A percentile compares a stretch with the other conserved stretches of the same genome.
Conservation (phyloP, 2,113 vertebrate genomes). For the Periophthalmus modestus region DNA sequence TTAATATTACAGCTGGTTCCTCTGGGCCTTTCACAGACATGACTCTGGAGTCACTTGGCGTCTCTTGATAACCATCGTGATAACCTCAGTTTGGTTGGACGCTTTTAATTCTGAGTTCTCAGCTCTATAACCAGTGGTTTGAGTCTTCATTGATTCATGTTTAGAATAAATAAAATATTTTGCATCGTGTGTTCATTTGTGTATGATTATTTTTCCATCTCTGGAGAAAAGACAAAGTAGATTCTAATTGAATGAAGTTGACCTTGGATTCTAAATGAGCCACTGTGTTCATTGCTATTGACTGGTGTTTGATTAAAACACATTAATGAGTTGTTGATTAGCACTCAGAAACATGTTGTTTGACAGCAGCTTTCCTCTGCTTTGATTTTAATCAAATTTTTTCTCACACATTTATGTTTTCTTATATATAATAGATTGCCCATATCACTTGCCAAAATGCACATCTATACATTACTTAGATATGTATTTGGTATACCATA, state of each 20-base stretch:
- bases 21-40: constrained; percentile 52
- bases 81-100: constrained; percentile 9
- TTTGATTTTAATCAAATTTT: background rate
- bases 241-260: constrained; percentile 45
- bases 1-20: constrained; percentile 71
- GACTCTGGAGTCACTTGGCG: constrained; percentile 9
- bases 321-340: constrained; percentile 67
- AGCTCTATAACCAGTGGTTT: background rate
- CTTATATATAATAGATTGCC: background rate
- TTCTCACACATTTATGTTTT: constrained; percentile 10
- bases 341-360: constrained; percentile 47
- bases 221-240: constrained; percentile 22
- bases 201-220: constrained; percentile 22
- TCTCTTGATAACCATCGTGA: background rate
- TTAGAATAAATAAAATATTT: background rate
- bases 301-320: constrained; percentile 65
- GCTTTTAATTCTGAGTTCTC: background rate
- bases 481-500: background rate
- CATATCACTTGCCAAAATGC: background rate
- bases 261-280: constrained; percentile 62
- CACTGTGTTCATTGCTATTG: constrained; percentile 60
- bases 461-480: background rate
- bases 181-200: constrained; percentile 10
- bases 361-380: constrained; percentile 46
- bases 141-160: background rate